These are phyloP conservation scores for Chrysogorgia sp. DNA, from an alignment of 92 coral and sea anemone genomes.

Conservation along the genomic window DNA sequence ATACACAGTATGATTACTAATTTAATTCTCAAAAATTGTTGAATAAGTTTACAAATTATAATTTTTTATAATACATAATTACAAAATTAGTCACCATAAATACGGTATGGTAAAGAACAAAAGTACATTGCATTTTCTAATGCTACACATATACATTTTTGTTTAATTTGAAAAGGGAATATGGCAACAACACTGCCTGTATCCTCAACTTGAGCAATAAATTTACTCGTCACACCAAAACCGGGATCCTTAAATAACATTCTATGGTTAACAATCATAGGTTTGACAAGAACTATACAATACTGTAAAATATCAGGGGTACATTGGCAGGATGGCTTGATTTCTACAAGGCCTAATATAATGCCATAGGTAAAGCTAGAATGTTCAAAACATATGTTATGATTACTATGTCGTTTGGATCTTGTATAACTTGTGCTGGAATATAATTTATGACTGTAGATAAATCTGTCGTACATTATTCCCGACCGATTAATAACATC, in stretches of 20 bases:
- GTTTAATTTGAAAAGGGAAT: constrained; percentile 16
- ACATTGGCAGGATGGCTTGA: constrained; percentile 35
- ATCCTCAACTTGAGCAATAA: constrained; percentile 10
- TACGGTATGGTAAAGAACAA: not conserved
- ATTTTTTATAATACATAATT: too few species aligned
- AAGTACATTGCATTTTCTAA: too few species aligned
- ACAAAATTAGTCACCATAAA: not conserved
- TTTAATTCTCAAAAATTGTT: too few species aligned
- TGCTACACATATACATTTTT: constrained; percentile 13
- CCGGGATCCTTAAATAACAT: constrained; percentile 13
- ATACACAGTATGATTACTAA: too few species aligned
- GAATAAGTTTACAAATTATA: too few species aligned
- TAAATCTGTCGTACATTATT: constrained; percentile 10
- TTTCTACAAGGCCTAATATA: constrained; percentile 8
- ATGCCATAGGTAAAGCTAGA: constrained; percentile 3
- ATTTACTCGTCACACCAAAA: constrained; percentile 7
- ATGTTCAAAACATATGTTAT: constrained; percentile 9
- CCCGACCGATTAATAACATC: constrained; percentile 5
- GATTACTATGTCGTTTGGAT: constrained; percentile 31
- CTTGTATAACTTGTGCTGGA: constrained; percentile 19
- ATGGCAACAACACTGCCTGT: constrained; percentile 5
- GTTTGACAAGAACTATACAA: constrained; percentile 28
- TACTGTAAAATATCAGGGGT: constrained; percentile 2
- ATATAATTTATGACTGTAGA: constrained; percentile 23
- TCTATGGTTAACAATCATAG: not conserved